These are phyloP conservation scores for Drosophila quinaria DNA, from an alignment of 2,888 invertebrate genomes.

Conservation along the genomic window DNA sequence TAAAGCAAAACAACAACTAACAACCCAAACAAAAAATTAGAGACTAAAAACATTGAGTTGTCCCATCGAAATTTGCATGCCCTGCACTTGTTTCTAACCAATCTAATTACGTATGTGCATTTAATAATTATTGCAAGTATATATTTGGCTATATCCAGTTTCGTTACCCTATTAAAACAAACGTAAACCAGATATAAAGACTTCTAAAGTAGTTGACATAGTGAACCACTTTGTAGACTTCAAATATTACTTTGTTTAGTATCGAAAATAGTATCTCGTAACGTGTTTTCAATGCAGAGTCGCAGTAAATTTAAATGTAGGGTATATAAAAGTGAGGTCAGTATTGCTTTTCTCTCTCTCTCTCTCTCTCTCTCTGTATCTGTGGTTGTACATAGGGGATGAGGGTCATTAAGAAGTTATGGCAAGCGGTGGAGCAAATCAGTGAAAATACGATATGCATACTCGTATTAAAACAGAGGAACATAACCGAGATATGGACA, in stretches of 20 bases:
- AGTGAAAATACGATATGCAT: constrained; percentile 25
- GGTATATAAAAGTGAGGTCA: constrained; percentile 53
- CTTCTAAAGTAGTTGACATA: not conserved
- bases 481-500: constrained; percentile 12
- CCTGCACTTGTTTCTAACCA: constrained; percentile 2
- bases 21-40: constrained; percentile 12
- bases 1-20: constrained; percentile 25
- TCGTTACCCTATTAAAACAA: not conserved
- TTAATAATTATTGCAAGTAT: constrained; percentile 5
- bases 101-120: not conserved
- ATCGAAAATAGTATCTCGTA: not conserved
- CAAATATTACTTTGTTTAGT: constrained; percentile 1
- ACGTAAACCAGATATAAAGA: constrained; percentile 3
- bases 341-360: constrained; percentile 28
- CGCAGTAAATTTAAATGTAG: constrained; percentile 6
- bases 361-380: not conserved
- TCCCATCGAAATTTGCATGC: constrained; percentile 13
- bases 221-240: constrained; percentile 1
- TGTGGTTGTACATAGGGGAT: not conserved
- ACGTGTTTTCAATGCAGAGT: not conserved
- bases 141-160: not conserved
- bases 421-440: constrained; percentile 47
- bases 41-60: constrained; percentile 12
- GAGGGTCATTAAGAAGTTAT: constrained; percentile 53
- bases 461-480: not conserved